Evolutionary conservation across 2,113 vertebrate genomes (phyloP), one percentile per base, ranked within the genome.

Genomic region (Halcyon senegalensis): DNA sequence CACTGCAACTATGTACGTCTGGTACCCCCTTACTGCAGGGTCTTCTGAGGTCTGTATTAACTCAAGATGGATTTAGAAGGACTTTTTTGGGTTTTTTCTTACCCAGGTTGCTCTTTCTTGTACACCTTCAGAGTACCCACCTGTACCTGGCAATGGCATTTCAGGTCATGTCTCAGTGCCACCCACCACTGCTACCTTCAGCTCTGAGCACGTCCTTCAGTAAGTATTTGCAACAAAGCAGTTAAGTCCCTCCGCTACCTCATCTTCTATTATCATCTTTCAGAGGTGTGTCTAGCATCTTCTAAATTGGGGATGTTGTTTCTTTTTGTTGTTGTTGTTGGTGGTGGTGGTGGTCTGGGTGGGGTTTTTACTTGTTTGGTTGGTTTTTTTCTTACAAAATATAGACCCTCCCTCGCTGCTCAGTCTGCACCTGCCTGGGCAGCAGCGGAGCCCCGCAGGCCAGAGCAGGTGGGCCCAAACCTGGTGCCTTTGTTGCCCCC

Each of bases 1-100:
- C 13, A 1, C 33, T 4, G 4, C 59, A 3, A 0, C 19, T 1
- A 3, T 0, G 11, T 27, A 1, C 1, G 16, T 5, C 31, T 20
- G 64, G 59, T 62, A 30, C 0, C 2, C 16, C 44, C 2, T 3
- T 21, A 2, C 24, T 0, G 44, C 10, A 27, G 20, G 4, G 7
- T 33, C 13, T 11, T 43, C 20, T 5, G 15, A 39, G 15, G 39
- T 14, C 50, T 31, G 28, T 6, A 25, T 16, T 23, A n/a, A 59
- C 59, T 48, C 16, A 33, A 50, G n/a, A 5, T 17, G 10, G 37
- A 21, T 58, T 44, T 8, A 51, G 59, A 62, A 63, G 18, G 2
- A 5, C 2, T 16, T 6, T 19, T 31, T 53, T 19, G 55, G 16
- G 16, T 30, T 55, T 58, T 58, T 58, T 7, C 7, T 19, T 13